A percentile compares a stretch with the other conserved stretches of the same genome.
These are phyloP conservation scores for Gari tellinella DNA, from an alignment of 2,888 invertebrate genomes.

Conservation along the genomic window DNA sequence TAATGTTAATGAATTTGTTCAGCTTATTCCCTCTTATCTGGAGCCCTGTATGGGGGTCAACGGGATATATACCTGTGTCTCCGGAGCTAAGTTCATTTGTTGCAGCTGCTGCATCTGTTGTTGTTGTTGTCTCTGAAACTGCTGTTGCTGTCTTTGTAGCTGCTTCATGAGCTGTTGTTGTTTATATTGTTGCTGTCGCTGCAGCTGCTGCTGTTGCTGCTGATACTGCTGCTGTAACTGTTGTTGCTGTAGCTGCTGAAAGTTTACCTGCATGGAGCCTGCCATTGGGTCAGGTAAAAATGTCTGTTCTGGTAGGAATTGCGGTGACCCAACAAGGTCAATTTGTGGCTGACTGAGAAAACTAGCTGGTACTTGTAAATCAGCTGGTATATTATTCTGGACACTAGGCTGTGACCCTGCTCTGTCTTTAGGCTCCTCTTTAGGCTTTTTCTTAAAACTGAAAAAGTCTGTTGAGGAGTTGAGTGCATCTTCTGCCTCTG, in stretches of 20 bases:
- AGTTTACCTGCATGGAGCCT: conserved; percentile 23
- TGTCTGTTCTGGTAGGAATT: conserved; percentile 26
- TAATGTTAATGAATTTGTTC: too few species aligned
- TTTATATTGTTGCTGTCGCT: conserved; percentile 49
- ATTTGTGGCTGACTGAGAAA: too few species aligned
- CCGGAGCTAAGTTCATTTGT: conserved; percentile 47
- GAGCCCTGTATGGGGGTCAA: too few species aligned
- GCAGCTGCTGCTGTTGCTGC: conserved; percentile 54
- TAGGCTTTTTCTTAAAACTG: conserved; percentile 57
- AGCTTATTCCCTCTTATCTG: too few species aligned
- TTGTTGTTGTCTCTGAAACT: conserved; percentile 60
- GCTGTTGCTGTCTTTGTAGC: conserved; percentile 60
- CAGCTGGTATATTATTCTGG: neutral
- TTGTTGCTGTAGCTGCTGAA: conserved; percentile 52
- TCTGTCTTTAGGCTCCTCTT: conserved; percentile 18
- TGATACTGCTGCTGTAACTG: conserved; percentile 57
- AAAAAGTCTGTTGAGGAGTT: conserved; percentile 66
- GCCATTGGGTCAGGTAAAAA: conserved; percentile 38
- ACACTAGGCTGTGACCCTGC: neutral
- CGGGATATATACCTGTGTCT: conserved; percentile 53
- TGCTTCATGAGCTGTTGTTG: conserved; percentile 48
- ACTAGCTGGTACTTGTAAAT: conserved; percentile 10
- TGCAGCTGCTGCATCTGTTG: conserved; percentile 60
- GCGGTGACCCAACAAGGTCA: conserved; percentile 10
- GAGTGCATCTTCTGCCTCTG: conserved; percentile 56